phyloP scores from a whole-genome alignment of 2,888 invertebrate species.

The Ecdyonurus torrentis region DNA sequence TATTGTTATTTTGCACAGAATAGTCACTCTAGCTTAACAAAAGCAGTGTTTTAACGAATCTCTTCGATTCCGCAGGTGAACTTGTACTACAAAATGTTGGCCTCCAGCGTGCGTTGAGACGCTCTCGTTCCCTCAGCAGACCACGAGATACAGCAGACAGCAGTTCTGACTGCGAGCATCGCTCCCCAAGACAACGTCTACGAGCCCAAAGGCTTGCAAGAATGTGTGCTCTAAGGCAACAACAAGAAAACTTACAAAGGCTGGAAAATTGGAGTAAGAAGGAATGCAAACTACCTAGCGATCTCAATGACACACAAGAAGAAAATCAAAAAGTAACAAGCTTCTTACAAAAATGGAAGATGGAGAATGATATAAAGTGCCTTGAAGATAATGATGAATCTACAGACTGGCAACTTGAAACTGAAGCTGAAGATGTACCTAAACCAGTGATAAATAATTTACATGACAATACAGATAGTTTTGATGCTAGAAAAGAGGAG shows the following conservation, averaged over 20 bases:
- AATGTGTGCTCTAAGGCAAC: conserved; percentile 13
- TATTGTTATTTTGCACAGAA: too few species aligned
- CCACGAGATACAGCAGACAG: neutral
- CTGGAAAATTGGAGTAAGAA: neutral
- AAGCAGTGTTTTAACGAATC: too few species aligned
- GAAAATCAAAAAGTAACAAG: neutral
- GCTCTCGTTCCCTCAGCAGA: neutral
- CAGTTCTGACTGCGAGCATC: conserved; percentile 1
- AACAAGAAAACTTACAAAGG: conserved; percentile 10
- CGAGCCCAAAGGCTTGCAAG: conserved; percentile 3
- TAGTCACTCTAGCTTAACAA: too few species aligned
- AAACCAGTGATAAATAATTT: neutral
- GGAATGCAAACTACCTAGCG: too few species aligned
- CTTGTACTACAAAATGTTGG: conserved; percentile 1
- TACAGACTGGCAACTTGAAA: too few species aligned
- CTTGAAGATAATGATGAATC: neutral
- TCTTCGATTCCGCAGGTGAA: too few species aligned
- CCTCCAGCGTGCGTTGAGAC: neutral
- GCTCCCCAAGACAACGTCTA: neutral
- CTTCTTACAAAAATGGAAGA: neutral
- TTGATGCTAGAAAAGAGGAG: conserved; percentile 32
- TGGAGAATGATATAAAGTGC: neutral
- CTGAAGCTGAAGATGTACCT: neutral
- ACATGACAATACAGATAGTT: neutral
- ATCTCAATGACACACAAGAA: neutral